Evolutionary conservation across 2,113 vertebrate genomes (phyloP), one percentile per base, ranked within the genome.

Genomic region (Muntiacus muntjak): DNA sequence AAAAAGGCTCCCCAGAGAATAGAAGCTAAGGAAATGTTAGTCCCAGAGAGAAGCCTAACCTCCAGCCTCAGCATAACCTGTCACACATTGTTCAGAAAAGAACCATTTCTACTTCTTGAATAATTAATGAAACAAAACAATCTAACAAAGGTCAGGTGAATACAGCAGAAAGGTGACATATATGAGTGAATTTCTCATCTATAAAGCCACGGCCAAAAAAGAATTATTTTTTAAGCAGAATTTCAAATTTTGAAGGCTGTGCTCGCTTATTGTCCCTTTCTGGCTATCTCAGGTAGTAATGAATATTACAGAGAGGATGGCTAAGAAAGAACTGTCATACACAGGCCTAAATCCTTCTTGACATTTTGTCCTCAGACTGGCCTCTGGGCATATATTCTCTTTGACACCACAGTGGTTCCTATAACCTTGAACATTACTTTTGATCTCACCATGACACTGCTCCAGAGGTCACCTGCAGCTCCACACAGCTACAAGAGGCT

Each of bases 111-210:
- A 28, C 94, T 91, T 79, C 87, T 79, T 95, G 33, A 97, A 95
- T 87, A 95, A 96, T 92, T 88, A 88, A 97, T 78, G 67, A 91
- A 94, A 94, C 78, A 95, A 97, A 97, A 88, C 57, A n/a, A 30
- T 83, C 93, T 94, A 86, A 98, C 62, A 74, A 87, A 94, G 57
- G 55, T 94, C 52, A 97, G 60, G 94, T 91, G 67, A 64, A 89
- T 62, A 60, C 6, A 83, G 55, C 57, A 93, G 15, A 43, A 74
- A 92, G 89, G 86, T 83, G 91, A 97, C 55, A 96, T 84, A 64
- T 88, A 74, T 54, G 10, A 96, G 91, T 60, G 91, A 96, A 97
- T 95, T 76, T 60, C 76, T 93, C 40, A 74, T 93, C 82, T 78
- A 43, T 64, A 50, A 94, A 81, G 62, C 91, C 91, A 85, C 11